Evolutionary conservation across 2,888 invertebrate species (phyloP).

Genomic region (Serripes groenlandicus): DNA sequence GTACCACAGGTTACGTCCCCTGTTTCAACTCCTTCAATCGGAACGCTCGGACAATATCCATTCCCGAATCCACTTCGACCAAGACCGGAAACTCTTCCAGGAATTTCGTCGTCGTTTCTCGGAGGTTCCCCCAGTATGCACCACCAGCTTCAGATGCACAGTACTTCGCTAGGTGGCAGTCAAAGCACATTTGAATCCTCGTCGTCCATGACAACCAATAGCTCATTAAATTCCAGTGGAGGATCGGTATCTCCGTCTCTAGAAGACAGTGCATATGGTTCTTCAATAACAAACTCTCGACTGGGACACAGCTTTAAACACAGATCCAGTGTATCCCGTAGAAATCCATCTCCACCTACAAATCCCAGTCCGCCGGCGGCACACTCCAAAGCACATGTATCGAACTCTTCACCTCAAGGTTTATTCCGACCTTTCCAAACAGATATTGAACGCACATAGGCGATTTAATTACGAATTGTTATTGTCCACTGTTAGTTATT

Average conservation of each 20-base stretch:
- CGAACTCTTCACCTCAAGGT: constrained; percentile 68
- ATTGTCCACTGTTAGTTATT: too few relatives aligned
- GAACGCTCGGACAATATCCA: constrained; percentile 69
- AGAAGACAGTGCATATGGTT: constrained; percentile 59
- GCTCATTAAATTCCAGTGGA: constrained; percentile 61
- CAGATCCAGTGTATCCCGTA: background rate
- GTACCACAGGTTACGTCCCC: constrained; percentile 54
- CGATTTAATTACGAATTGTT: background rate
- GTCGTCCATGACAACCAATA: constrained; percentile 49
- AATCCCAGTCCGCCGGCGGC: constrained; percentile 11
- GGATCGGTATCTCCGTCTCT: constrained; percentile 60
- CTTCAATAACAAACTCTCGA: constrained; percentile 40
- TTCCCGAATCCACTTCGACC: constrained; percentile 71
- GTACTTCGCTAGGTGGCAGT: constrained; percentile 41
- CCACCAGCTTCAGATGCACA: constrained; percentile 51
- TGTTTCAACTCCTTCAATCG: constrained; percentile 51
- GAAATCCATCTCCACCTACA: constrained; percentile 12
- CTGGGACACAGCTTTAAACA: background rate
- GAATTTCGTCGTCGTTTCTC: constrained; percentile 69
- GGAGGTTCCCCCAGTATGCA: constrained; percentile 53
- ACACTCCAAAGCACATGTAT: constrained; percentile 50
- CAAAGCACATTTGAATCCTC: constrained; percentile 35
- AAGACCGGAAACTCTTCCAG: constrained; percentile 71
- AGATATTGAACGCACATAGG: constrained; percentile 68
- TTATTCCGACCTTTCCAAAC: constrained; percentile 75